Evolutionary conservation across 2,888 invertebrate species (phyloP), one percentile per base, ranked within the genome.

Genomic region (Tetranychus piercei): DNA sequence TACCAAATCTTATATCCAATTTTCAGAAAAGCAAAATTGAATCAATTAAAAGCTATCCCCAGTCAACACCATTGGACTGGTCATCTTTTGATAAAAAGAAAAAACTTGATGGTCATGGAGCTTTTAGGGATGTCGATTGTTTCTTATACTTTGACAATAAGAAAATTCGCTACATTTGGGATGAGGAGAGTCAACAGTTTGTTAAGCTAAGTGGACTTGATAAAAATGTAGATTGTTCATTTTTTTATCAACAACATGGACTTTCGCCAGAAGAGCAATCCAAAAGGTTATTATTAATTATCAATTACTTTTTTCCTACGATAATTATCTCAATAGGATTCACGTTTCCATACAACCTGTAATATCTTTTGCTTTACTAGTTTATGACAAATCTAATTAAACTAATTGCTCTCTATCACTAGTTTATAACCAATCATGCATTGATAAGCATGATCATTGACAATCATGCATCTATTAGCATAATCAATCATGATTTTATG

Each of bases 101-200:
- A 43, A 65, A 65, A 23, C 43, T 20, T 34, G 34, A 34, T 15
- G 15, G 71, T 18, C 71, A 76, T 69, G 78, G 79, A 44, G 79
- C 79, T n/a, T 77, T 79, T 74, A 75, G 78, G 44, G 73, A 69
- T n/a, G 85, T 86, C 45, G 85, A 86, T 73, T 84, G 84, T 72
- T 84, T 88, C 74, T 85, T 88, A 3, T 85, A 87, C 78, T 92
- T 94, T 82, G 86, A 86, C 0, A 92, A 91, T 81, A 93, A 94
- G 81, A 93, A 92, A 81, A 85, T 91, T 77, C 87, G 87, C 0
- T 88, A 92, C 79, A 85, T 92, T 23, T 94, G 92, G 92, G 89
- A 92, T 80, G 82, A 82, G 0, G 86, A 86, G 45, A 86, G 86
- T 9, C 66, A 74, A 65, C 45, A 43, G 76, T 93, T 91, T 83